Base-by-base conservation (phyloP, 2,888 invertebrate genomes). In the Drosophila algonquin region DNA sequence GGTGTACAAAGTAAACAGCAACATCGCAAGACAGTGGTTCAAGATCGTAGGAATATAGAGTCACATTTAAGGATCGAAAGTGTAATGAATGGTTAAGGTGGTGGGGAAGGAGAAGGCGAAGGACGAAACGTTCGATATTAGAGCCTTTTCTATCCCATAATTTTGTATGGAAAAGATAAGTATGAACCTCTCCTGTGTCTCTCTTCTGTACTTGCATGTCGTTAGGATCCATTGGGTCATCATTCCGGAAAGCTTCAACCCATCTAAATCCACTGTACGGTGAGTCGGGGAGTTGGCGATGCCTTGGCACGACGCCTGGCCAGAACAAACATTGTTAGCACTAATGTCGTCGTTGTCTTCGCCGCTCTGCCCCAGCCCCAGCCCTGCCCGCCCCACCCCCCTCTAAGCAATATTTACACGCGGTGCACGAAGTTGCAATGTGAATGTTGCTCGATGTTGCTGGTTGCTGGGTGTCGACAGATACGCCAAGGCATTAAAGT, bases 321-420 rank as follows among this genome's bases (percentile, higher is more conserved):
- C 83, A 89, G 89, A 87, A 75, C 89, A 90, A 90, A 90, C 90
- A 90, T 87, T 89, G 89, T 89, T 90, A 88, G 81, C 77, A 82
- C 80, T 82, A 83, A 83, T 87, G 83, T 59, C 70, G 63, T 57
- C 76, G 63, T 63, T 63, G 75, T 73, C 81, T 68, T 53, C 30
- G 40, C 56, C 18, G 61, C 75, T 51, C 24, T 58, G 48, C 30
- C 8, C 27, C 27, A 27, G 27, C 27, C 27, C 32, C 21, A 21
- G 3, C 21, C 3, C 54, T 51, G 14, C 32, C 63, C 27, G 3
- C 44, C 59, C 32, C 44, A 45, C 56, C 47, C 50, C n/a, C 44
- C 9, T 40, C 52, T 51, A 50, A 62, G 67, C 73, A 65, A 73
- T 77, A 83, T 88, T 89, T 88, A 83, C 90, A 90, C 90, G 85